phyloP scores from a whole-genome alignment of 37 sponge, comb jelly and placozoan species.

The Halisarca cf. caerulea region DNA sequence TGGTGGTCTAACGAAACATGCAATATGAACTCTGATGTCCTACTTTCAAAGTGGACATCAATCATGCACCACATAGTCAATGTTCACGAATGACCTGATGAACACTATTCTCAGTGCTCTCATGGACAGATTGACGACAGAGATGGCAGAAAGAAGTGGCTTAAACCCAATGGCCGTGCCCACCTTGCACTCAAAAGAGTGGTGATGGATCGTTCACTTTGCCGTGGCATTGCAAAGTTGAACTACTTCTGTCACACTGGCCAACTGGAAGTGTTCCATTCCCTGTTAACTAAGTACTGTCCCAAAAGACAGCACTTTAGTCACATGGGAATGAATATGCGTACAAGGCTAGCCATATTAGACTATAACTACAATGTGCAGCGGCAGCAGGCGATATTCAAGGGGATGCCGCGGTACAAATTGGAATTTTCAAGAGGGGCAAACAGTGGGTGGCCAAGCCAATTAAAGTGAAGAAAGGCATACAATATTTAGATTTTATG shows the following conservation, averaged over 20 bases:
- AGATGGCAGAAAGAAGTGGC: conserved; percentile 6
- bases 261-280: conserved; percentile 33
- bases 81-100: neutral
- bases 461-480: conserved; percentile 3
- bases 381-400: neutral
- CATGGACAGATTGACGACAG: neutral
- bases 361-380: conserved; percentile 35
- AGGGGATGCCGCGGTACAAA: neutral
- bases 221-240: neutral
- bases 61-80: conserved; percentile 26
- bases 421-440: neutral
- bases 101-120: conserved; percentile 1
- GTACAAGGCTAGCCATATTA: conserved; percentile 19
- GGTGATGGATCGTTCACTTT: neutral
- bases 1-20: conserved; percentile 21
- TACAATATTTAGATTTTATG: conserved; percentile 7
- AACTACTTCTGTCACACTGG: conserved; percentile 31
- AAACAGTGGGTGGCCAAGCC: conserved; percentile 17
- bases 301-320: conserved; percentile 44
- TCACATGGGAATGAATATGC: conserved; percentile 26
- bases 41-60: conserved; percentile 31
- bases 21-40: conserved; percentile 19
- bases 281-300: conserved; percentile 36
- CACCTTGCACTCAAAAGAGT: conserved; percentile 20
- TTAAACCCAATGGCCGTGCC: conserved; percentile 4